Conservation (phyloP, 2,888 invertebrate genomes). For the Trissolcus japonicus region DNA sequence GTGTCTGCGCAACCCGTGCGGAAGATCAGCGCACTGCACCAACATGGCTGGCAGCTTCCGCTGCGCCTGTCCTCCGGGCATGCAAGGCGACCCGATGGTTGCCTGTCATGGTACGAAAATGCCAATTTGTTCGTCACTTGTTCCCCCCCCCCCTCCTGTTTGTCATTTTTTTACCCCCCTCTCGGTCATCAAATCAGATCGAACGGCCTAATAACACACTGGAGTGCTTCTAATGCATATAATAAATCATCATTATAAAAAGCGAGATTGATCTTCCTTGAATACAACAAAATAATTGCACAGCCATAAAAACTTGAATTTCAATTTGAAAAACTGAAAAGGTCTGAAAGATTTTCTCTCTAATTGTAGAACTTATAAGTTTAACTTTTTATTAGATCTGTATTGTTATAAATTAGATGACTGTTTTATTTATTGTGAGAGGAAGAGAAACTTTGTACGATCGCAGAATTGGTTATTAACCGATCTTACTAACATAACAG, state of each 20-base stretch:
- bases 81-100: constrained; percentile 85
- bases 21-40: constrained; percentile 86
- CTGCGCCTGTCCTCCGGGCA: constrained; percentile 90
- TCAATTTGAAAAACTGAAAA: too few species aligned
- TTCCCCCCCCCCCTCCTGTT: background rate
- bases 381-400: background rate
- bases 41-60: constrained; percentile 88
- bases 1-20: constrained; percentile 86
- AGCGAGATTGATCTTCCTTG: background rate
- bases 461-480: constrained; percentile 1
- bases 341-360: too few species aligned
- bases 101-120: constrained; percentile 83
- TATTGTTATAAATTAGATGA: too few species aligned
- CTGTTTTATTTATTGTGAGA: too few species aligned
- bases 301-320: too few species aligned
- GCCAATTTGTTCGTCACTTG: background rate
- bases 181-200: too few species aligned
- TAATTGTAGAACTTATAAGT: too few species aligned
- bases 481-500: constrained; percentile 73
- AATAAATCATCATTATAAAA: background rate
- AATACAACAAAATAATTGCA: background rate
- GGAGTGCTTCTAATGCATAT: background rate
- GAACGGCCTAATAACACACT: too few species aligned
- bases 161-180: background rate
- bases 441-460: too few species aligned